These are phyloP conservation scores for Gopherus flavomarginatus DNA, from an alignment of 2,113 vertebrate genomes.

Conservation along the genomic window DNA sequence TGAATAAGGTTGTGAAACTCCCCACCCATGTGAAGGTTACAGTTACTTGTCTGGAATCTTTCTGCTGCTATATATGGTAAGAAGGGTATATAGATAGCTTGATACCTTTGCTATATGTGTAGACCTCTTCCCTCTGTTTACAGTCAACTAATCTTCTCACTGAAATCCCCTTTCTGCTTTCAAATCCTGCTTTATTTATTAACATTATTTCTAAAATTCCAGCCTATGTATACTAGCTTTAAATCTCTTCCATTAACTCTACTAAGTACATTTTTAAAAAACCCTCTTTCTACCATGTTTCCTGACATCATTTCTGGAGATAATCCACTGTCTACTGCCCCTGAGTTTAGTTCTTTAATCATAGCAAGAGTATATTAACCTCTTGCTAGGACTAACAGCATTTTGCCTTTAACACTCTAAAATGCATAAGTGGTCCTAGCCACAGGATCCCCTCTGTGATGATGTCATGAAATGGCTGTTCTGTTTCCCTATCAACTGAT, in stretches of 20 bases:
- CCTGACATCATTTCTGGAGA: not conserved
- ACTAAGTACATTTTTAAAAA: not conserved
- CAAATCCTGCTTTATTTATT: not conserved
- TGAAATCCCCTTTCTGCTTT: not conserved
- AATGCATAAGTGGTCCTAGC: not conserved
- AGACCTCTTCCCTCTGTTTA: not conserved
- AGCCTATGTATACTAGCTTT: accelerated
- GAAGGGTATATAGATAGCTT: not conserved
- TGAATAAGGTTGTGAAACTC: not conserved
- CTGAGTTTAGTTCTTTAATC: not conserved
- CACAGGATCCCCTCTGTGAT: not conserved
- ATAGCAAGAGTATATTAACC: not conserved
- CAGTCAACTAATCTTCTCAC: not conserved
- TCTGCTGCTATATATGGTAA: not conserved
- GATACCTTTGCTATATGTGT: not conserved
- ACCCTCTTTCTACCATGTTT: not conserved
- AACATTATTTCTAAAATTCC: not conserved
- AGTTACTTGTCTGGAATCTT: not conserved
- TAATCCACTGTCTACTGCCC: not conserved
- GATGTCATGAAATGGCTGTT: not conserved
- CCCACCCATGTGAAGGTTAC: accelerated
- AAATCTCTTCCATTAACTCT: not conserved
- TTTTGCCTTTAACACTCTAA: not conserved
- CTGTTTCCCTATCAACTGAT: not conserved
- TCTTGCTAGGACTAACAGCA: not conserved